Percentiles rank a stretch among this genome's conserved stretches.
Evolutionary conservation across 2,113 vertebrate genomes (phyloP).

Genomic region (Nothoprocta perdicaria): DNA sequence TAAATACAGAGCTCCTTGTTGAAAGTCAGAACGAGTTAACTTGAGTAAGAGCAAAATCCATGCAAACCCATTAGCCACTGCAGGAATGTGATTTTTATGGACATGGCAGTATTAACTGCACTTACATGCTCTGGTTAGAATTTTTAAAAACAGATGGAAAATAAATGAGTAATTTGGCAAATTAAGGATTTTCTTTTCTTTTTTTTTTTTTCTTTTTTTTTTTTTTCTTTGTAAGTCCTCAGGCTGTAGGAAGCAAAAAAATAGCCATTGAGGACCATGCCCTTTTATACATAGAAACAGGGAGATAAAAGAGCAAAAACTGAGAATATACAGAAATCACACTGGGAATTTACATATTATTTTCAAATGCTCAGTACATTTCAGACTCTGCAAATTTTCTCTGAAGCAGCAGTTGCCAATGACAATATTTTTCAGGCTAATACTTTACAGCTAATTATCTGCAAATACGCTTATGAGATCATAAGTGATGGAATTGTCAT

Average conservation of each 20-base stretch:
- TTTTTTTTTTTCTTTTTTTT: no score
- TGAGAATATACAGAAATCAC: not conserved
- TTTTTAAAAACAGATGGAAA: not conserved
- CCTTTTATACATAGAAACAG: not conserved
- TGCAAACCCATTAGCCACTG: not conserved
- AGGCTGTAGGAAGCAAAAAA: not conserved
- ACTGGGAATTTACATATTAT: not conserved
- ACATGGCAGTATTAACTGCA: accelerated
- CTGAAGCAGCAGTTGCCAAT: not conserved
- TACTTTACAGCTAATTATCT: not conserved
- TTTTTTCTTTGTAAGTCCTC: not conserved
- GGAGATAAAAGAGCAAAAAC: not conserved
- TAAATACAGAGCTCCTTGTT: not conserved
- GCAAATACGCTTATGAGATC: not conserved
- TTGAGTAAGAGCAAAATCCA: not conserved
- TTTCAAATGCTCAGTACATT: accelerated
- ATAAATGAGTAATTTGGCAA: not conserved
- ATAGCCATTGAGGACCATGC: not conserved
- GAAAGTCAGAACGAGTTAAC: not conserved
- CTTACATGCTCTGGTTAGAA: not conserved
- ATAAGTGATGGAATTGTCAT: not conserved
- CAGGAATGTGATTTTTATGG: not conserved
- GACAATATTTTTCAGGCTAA: not conserved
- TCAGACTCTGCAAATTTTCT: not conserved
- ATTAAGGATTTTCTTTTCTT: not conserved